Conservation (phyloP, 1,140 invertebrate genomes). For the Drosophila lini region DNA sequence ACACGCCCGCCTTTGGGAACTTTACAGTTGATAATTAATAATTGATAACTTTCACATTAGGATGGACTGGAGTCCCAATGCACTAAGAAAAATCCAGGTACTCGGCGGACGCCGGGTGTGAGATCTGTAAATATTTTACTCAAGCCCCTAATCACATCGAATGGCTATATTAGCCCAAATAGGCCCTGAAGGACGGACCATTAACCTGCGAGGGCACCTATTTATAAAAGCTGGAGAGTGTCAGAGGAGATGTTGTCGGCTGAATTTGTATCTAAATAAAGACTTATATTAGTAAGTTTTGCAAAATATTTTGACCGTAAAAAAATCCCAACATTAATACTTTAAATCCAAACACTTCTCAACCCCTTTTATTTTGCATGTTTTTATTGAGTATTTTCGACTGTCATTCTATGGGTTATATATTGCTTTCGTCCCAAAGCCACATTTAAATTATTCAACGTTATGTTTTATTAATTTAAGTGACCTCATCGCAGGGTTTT, state of each 20-base stretch:
- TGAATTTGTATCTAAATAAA: neutral
- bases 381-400: neutral
- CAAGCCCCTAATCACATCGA: constrained; percentile 59
- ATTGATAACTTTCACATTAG: constrained; percentile 49
- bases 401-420: no score
- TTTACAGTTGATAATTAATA: constrained; percentile 70
- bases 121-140: constrained; percentile 66
- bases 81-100: constrained; percentile 21
- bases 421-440: neutral
- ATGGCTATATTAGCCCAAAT: constrained; percentile 63
- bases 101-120: neutral
- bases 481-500: neutral
- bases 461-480: neutral
- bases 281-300: neutral
- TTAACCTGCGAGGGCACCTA: constrained; percentile 39
- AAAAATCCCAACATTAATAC: neutral
- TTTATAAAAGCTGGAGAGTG: constrained; percentile 36
- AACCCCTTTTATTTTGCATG: neutral
- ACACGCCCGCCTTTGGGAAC: constrained; percentile 56
- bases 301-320: neutral
- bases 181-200: constrained; percentile 27
- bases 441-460: neutral
- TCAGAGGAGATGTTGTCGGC: constrained; percentile 1
- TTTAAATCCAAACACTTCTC: neutral
- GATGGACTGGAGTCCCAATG: constrained; percentile 26